Conservation (phyloP, 2,113 vertebrate genomes). For the Cephalopterus ornatus region DNA sequence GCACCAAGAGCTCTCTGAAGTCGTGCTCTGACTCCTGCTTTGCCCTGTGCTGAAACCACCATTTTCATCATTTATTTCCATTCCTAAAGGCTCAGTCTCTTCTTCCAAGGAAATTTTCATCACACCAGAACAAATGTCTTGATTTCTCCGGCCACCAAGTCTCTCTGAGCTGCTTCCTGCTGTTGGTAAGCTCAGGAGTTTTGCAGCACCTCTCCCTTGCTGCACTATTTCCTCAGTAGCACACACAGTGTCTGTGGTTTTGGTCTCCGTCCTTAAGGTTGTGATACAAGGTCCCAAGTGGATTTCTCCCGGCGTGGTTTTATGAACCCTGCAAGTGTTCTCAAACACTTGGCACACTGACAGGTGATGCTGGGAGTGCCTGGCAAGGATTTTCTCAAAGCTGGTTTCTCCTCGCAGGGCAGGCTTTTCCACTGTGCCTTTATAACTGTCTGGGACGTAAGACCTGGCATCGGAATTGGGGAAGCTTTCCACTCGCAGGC, state of each 20-base stretch:
- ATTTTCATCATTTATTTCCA: not conserved
- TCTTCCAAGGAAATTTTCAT: not conserved
- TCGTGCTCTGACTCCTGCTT: conserved; percentile 59
- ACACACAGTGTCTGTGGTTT: conserved; percentile 49
- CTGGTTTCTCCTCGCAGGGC: conserved; percentile 47
- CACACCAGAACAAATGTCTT: not conserved
- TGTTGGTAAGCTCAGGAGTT: not conserved
- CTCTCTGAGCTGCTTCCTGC: not conserved
- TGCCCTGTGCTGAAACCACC: not conserved
- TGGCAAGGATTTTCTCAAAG: conserved; percentile 77
- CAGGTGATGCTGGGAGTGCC: conserved; percentile 82
- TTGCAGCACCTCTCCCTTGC: not conserved
- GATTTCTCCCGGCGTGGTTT: not conserved
- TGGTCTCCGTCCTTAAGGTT: conserved; percentile 79
- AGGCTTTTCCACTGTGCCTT: conserved; percentile 22
- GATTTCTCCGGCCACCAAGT: not conserved
- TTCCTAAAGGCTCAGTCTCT: not conserved
- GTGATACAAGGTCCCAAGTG: conserved; percentile 80
- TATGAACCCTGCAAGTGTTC: conserved; percentile 48
- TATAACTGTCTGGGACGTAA: conserved; percentile 85
- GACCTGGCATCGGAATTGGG: conserved; percentile 77
- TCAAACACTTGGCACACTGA: conserved; percentile 79
- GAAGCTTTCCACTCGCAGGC: conserved; percentile 74
- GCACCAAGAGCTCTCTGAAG: conserved; percentile 74
- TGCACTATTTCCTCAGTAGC: not conserved